Base-by-base conservation (phyloP, 2,888 invertebrate species). In the Trisateles emortualis region DNA sequence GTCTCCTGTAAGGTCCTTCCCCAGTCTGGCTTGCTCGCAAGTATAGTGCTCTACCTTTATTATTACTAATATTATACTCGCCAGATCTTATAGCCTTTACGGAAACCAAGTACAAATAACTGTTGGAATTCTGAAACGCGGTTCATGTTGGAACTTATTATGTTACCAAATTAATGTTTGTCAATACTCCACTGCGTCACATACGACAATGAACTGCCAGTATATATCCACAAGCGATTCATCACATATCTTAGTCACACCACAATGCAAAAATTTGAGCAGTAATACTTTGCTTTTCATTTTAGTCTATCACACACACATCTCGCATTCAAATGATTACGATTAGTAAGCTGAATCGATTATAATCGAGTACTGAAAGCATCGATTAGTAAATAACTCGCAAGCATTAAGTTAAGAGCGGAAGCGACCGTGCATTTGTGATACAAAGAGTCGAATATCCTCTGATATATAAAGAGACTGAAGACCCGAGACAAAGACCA, bases 241-340 rank as follows among this genome's bases (percentile, higher is more conserved):
- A 9, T 26, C 5, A 9, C 33, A 30, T 22, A 41, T 32, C 30
- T 45, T 47, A 52, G 41, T 46, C 46, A 52, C 52, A 40, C 39
- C 11, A 43, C 33, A 46, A 52, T 41, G 9, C 40, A 47, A 56
- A 41, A 46, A 10, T 22, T 30, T 26, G 17, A 59, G 69, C 72
- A 68, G 65, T 59, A 59, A 66, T 66, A 69, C 33, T 52, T 58
- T 64, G 70, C 70, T 53, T 59, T 62, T 68, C 39, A 59, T 53
- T 70, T 60, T 63, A 67, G 48, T 69, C 68, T 78, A 79, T 68
- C 76, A 79, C 88, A 86, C 88, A 84, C 67, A 79, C 88, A 78
- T 88, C 86, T 78, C 81, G 72, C 88, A 85, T 80, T 86, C 88
- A 86, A 59, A 83, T 68, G 65, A 70, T 74, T 70, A 76, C 64